Percentiles rank a stretch among this genome's conserved stretches.
phyloP scores from a whole-genome alignment of 2,797 vertebrate species.

The Pipistrellus nathusii region DNA sequence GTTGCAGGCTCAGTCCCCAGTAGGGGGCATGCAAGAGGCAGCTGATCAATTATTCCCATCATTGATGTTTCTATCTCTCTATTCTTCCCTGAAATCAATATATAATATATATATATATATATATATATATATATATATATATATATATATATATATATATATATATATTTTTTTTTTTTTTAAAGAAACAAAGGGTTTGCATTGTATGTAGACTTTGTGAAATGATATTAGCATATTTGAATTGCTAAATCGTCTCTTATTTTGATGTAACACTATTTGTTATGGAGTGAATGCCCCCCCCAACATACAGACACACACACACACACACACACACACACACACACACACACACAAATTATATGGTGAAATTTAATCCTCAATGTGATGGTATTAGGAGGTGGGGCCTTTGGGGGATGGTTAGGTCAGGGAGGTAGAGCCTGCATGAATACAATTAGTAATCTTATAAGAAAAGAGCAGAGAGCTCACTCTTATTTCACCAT shows the following conservation, averaged over 20 bases:
- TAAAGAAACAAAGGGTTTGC: constrained; percentile 55
- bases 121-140: too few relatives aligned
- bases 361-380: neutral
- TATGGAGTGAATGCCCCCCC: neutral
- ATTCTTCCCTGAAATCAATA: too few relatives aligned
- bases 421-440: neutral
- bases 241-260: neutral
- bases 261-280: neutral
- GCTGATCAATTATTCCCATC: too few relatives aligned
- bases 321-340: too few relatives aligned
- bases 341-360: neutral
- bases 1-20: too few relatives aligned
- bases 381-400: neutral
- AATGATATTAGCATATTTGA: constrained; percentile 53
- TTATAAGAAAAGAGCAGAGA: neutral
- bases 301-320: too few relatives aligned
- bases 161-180: too few relatives aligned
- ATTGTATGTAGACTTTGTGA: neutral
- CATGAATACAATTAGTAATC: neutral
- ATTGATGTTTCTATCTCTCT: too few relatives aligned
- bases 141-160: too few relatives aligned
- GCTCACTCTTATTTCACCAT: neutral
- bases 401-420: neutral
- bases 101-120: too few relatives aligned
- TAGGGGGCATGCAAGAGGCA: too few relatives aligned